These are phyloP conservation scores for Montipora foliosa DNA, from an alignment of 64 coral and sea anemone species.

Conservation along the genomic window DNA sequence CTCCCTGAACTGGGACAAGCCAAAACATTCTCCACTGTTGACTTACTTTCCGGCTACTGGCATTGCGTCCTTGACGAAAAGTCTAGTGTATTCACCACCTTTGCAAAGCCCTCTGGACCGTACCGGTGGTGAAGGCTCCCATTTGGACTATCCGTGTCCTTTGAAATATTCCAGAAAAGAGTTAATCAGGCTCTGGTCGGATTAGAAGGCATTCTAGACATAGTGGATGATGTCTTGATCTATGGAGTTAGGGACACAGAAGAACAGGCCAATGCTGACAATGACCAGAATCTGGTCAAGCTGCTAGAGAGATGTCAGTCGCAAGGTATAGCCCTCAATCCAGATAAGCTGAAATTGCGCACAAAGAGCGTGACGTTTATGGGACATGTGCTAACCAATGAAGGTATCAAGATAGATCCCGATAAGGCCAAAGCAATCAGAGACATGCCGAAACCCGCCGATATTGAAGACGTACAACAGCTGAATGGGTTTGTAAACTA, in stretches of 20 bases:
- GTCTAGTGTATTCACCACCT: constrained; percentile 44
- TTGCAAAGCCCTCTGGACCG: constrained; percentile 27
- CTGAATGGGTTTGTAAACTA: not conserved
- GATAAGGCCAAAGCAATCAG: not conserved
- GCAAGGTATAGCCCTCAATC: constrained; percentile 34
- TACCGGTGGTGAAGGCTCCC: constrained; percentile 44
- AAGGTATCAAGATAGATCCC: not conserved
- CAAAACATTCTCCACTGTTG: constrained; percentile 43
- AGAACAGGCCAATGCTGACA: constrained; percentile 8
- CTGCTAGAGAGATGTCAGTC: constrained; percentile 9
- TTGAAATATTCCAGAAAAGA: constrained; percentile 58
- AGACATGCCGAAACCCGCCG: not conserved
- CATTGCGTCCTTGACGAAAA: constrained; percentile 37
- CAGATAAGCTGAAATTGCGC: constrained; percentile 3
- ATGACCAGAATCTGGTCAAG: not conserved
- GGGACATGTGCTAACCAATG: constrained; percentile 18
- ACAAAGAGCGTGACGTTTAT: constrained; percentile 3
- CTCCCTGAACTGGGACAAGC: constrained; percentile 29
- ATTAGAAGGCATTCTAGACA: constrained; percentile 8
- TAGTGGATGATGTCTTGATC: constrained; percentile 30
- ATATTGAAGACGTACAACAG: not conserved
- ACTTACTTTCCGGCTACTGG: constrained; percentile 47
- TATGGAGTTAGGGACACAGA: constrained; percentile 31
- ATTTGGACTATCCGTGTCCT: constrained; percentile 38
- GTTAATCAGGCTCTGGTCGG: constrained; percentile 14